Evolutionary conservation across 64 coral and sea anemone genomes (phyloP), one percentile per base, ranked within the genome.

Genomic region (Montipora foliosa): DNA sequence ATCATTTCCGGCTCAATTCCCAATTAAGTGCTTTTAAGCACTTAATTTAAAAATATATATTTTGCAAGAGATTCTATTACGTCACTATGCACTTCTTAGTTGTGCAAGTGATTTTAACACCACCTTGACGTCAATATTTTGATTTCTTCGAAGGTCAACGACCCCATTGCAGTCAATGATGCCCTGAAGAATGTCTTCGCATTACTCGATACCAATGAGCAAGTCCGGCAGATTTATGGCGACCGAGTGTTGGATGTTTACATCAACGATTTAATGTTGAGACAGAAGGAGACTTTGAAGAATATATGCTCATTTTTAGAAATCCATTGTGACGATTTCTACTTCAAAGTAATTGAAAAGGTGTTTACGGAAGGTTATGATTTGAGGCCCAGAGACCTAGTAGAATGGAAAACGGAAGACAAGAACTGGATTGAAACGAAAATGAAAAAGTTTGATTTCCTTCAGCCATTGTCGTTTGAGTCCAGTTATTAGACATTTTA

Each of bases 401-500:
- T 86, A 6, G 47, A 48, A 13, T 86, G 82, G 82, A 72, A 6
- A 8, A 5, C 47, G 8, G 82, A 72, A 21, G 62, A 71, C 45
- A 86, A 72, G 7, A 47, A 86, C 19, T 86, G 2, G 45, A 50
- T 86, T 12, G 13, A 10, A 4, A 49, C 15, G 4, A 17, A 86
- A 10, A 72, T 72, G 62, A 67, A 67, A 71, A 86, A 53, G 46
- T 70, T 49, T 48, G 45, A 29, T 86, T 86, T 86, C 47, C 82
- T 86, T 21, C 44, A 72, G 5, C 19, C 82, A 8, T 86, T 86
- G 46, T 64, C 55, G 12, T 45, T 45, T 66, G 80, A 82, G 14
- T 78, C 37, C 22, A 45, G n/a, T 24, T 74, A 71, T 17, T 68
- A 68, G 64, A 68, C 64, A 14, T 13, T 17, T 68, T 4, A 68